Percentiles rank a stretch among this genome's conserved stretches.
Conservation (phyloP, 1,140 invertebrate genomes). For the Scaptomyza montana region DNA sequence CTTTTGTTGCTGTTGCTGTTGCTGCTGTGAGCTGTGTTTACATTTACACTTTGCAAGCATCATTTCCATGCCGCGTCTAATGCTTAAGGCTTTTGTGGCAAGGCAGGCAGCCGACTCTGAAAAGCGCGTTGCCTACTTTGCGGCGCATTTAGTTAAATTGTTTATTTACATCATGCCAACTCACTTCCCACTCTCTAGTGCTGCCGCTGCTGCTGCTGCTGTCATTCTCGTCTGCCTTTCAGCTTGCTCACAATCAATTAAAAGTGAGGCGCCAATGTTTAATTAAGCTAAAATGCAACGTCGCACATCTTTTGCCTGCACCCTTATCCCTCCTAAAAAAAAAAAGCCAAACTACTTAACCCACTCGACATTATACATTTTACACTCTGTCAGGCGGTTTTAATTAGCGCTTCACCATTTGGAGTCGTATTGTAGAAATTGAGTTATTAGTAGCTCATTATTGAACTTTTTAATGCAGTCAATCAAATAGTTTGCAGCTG, state of each 20-base stretch:
- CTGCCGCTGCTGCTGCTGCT: background rate
- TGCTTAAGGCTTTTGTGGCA: conserved; percentile 50
- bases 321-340: background rate
- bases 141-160: conserved; percentile 81
- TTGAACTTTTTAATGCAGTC: conserved; percentile 59
- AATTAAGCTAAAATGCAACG: conserved; percentile 78
- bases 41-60: conserved; percentile 78
- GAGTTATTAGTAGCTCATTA: conserved; percentile 77
- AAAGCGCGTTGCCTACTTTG: conserved; percentile 72
- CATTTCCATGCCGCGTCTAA: conserved; percentile 67
- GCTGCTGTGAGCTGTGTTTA: conserved; percentile 62
- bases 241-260: conserved; percentile 80
- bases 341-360: background rate
- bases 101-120: conserved; percentile 23
- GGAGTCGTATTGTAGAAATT: conserved; percentile 48
- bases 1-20: conserved; percentile 59
- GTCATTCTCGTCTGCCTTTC: conserved; percentile 35
- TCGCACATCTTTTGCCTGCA: conserved; percentile 37
- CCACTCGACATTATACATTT: background rate
- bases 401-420: conserved; percentile 58
- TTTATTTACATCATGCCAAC: conserved; percentile 60
- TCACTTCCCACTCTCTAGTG: conserved; percentile 7
- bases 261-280: conserved; percentile 78
- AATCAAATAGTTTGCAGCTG: conserved; percentile 61
- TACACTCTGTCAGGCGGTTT: conserved; percentile 39